Percentiles rank a stretch among this genome's conserved stretches.
phyloP scores from a whole-genome alignment of 2,797 vertebrate species.

The Lithobates sylvaticus region DNA sequence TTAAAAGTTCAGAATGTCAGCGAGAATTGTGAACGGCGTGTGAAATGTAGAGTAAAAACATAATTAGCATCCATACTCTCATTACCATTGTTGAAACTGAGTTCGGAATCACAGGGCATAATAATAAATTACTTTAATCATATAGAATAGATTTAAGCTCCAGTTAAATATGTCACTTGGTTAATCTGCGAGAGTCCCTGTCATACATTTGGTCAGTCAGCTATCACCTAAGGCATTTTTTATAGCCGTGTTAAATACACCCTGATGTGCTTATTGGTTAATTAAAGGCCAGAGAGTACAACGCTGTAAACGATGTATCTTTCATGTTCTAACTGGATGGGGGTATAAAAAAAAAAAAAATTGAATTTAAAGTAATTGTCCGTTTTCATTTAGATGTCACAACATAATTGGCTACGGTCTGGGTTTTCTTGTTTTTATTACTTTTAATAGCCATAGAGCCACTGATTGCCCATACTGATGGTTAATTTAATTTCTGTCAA shows the following conservation, averaged over 20 bases:
- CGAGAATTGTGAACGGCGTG: not conserved
- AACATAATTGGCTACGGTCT: constrained; percentile 84
- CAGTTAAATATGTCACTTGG: constrained; percentile 2
- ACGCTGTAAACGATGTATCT: constrained; percentile 25
- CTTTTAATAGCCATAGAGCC: constrained; percentile 84
- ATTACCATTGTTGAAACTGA: constrained; percentile 20
- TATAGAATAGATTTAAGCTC: constrained; percentile 32
- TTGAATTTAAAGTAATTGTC: constrained; percentile 77
- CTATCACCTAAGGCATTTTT: constrained; percentile 59
- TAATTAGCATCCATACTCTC: constrained; percentile 22
- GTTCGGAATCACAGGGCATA: not conserved
- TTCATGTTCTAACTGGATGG: constrained; percentile 46
- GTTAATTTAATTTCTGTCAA: constrained; percentile 90
- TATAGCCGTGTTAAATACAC: constrained; percentile 58
- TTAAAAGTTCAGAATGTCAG: not conserved
- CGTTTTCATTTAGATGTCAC: constrained; percentile 80
- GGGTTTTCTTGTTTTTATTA: constrained; percentile 83
- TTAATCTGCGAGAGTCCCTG: not conserved
- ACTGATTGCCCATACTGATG: constrained; percentile 84
- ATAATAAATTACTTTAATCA: constrained; percentile 26
- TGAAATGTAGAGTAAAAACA: not conserved
- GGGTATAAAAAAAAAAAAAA: constrained; percentile 73
- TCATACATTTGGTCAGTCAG: not conserved
- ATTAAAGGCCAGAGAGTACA: constrained; percentile 67
- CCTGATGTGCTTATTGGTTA: constrained; percentile 65